Percentiles rank a stretch among this genome's conserved stretches.
Evolutionary conservation across 2,888 invertebrate genomes (phyloP).

Genomic region (Hydraecia micacea): DNA sequence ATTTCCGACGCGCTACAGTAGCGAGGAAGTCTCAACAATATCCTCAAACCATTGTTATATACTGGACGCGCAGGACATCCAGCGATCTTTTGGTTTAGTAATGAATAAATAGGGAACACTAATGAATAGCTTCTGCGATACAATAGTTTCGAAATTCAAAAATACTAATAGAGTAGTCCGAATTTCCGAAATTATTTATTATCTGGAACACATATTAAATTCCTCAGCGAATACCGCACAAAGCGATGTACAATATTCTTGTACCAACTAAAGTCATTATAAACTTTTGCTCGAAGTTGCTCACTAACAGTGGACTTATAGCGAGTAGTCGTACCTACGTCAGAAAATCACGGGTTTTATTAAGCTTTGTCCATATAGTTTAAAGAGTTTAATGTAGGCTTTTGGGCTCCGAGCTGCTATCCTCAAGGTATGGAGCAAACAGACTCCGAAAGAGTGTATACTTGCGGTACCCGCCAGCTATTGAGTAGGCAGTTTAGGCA

Average conservation of each 20-base stretch:
- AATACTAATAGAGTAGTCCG: background rate
- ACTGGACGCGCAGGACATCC: background rate
- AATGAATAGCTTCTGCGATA: background rate
- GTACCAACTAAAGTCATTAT: conserved; percentile 54
- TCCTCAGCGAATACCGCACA: conserved; percentile 39
- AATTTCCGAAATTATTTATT: conserved; percentile 25
- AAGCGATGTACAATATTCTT: conserved; percentile 19
- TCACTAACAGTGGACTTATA: background rate
- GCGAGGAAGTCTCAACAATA: too few species aligned
- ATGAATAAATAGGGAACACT: background rate
- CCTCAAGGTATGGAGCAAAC: background rate
- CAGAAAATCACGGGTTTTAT: conserved; percentile 12
- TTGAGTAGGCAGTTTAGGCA: too few species aligned
- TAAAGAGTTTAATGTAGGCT: background rate
- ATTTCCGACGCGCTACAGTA: background rate
- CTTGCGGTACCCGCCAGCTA: background rate
- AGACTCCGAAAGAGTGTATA: background rate
- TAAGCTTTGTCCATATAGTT: background rate
- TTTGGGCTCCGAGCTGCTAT: background rate
- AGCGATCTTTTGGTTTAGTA: background rate
- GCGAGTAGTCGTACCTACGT: background rate
- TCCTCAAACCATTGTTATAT: background rate
- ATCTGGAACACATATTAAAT: conserved; percentile 6
- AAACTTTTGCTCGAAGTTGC: conserved; percentile 40
- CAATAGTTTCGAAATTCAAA: background rate